Conservation (phyloP, 1,140 invertebrate genomes). For the Eueides isabella region DNA sequence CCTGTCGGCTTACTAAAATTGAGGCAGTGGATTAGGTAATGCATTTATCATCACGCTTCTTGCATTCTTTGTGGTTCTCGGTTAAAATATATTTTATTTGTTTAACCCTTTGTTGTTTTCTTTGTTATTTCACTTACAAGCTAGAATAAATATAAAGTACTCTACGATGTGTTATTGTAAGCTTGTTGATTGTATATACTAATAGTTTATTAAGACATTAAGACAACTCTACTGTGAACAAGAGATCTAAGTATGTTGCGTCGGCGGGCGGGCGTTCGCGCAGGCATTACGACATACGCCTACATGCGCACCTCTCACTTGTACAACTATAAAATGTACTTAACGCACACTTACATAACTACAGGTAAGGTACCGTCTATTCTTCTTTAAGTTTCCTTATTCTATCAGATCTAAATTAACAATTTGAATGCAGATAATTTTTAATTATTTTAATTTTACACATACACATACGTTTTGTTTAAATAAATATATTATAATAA, state of each 20-base stretch:
- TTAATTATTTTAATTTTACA: no score
- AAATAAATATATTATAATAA: no score
- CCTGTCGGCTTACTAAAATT: not conserved
- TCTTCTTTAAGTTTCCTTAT: conserved; percentile 53
- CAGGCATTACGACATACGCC: conserved; percentile 71
- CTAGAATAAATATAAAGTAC: not conserved
- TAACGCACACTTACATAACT: conserved; percentile 47
- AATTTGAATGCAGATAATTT: not conserved
- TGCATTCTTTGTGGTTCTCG: not conserved
- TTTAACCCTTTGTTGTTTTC: not conserved
- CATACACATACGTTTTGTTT: no score
- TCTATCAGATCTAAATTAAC: conserved; percentile 33
- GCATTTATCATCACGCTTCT: not conserved
- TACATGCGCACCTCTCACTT: conserved; percentile 50
- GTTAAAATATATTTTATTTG: not conserved
- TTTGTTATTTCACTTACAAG: not conserved
- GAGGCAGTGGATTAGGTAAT: not conserved
- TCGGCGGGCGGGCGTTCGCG: conserved; percentile 44
- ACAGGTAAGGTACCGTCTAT: conserved; percentile 61
- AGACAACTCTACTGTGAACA: conserved; percentile 51
- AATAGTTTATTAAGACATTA: not conserved
- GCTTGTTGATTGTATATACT: not conserved
- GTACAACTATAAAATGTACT: conserved; percentile 28
- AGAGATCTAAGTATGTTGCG: conserved; percentile 58
- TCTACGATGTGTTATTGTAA: not conserved